Base-by-base conservation (phyloP, 1,140 invertebrate genomes). In the Mylabris phalerata region DNA sequence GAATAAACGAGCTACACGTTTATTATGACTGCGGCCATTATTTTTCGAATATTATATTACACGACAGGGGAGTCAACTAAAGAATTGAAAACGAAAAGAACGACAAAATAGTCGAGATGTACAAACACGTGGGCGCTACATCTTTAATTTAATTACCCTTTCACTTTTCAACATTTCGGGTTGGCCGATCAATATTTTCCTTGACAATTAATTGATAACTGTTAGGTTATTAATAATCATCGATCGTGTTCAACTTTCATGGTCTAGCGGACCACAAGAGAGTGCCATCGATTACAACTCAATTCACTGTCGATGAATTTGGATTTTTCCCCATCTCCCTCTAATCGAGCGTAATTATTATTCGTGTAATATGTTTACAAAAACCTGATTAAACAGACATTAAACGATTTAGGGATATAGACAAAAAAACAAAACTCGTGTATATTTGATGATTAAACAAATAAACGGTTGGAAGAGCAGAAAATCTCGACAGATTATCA, bases 81-180 rank as follows among this genome's bases (percentile, higher is more conserved):
- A 32, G 32, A 32, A 32, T 32, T 32, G 32, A 32, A 32, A 32
- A 32, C 32, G 32, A 32, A 32, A 7, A 32, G 0, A 32, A 32
- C 4, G 32, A 32, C 4, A 32, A 32, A 9, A 19, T 6, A 44
- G n/a, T 44, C n/a, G 25, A 7, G 32, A 32, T 7, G 19, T 19
- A 19, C 19, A 19, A 32, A 32, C 32, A 39, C 40, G 55, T 50
- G 26, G 55, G 47, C 25, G 11, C 39, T 49, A 50, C 40, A 42
- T 57, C 38, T 48, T 57, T 25, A 46, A 48, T 57, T 57, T 56
- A 48, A 56, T 56, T 57, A 49, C 46, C 48, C 55, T 57, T 57
- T 57, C 55, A 57, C 55, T 57, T 57, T 41, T 57, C 47, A 50
- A 57, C 48, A 57, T 57, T 57, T 57, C 40, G 48, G 40, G 55